phyloP scores from a whole-genome alignment of 2,888 invertebrate genomes.

The Aplocera efformata region DNA sequence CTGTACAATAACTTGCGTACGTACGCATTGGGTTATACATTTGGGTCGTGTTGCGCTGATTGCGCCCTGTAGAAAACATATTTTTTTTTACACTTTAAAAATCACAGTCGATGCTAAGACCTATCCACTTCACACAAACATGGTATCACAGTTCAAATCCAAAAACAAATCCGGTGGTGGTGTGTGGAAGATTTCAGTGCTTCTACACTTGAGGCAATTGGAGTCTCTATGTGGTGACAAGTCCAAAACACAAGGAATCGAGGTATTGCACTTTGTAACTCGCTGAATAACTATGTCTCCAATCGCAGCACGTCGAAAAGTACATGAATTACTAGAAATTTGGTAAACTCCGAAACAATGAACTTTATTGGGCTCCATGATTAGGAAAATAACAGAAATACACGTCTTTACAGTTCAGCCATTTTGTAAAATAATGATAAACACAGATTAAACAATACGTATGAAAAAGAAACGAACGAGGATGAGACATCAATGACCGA shows the following conservation, averaged over 20 bases:
- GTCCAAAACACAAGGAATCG: conserved; percentile 36
- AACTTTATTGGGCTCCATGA: conserved; percentile 69
- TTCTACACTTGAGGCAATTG: conserved; percentile 34
- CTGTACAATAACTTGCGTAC: conserved; percentile 54
- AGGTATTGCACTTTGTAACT: conserved; percentile 25
- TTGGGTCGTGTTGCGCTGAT: conserved; percentile 42
- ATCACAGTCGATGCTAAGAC: conserved; percentile 28
- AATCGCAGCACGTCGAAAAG: conserved; percentile 28
- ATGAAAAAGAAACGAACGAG: conserved; percentile 14
- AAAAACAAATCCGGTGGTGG: conserved; percentile 53
- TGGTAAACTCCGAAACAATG: conserved; percentile 49
- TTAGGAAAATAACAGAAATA: conserved; percentile 56
- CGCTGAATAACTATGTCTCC: conserved; percentile 40
- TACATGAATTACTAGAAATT: conserved; percentile 41
- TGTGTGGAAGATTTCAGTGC: conserved; percentile 45
- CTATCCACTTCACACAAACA: conserved; percentile 22
- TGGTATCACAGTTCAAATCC: conserved; percentile 31
- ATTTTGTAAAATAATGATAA: conserved; percentile 59
- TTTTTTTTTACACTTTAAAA: conserved; percentile 39
- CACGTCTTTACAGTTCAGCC: conserved; percentile 77
- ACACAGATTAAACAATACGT: background rate
- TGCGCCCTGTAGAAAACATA: conserved; percentile 59
- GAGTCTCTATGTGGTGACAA: conserved; percentile 40
- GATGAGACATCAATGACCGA: background rate
- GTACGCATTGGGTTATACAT: conserved; percentile 47